Base-by-base conservation (phyloP, 2,113 vertebrate species). In the Rana temporaria region DNA sequence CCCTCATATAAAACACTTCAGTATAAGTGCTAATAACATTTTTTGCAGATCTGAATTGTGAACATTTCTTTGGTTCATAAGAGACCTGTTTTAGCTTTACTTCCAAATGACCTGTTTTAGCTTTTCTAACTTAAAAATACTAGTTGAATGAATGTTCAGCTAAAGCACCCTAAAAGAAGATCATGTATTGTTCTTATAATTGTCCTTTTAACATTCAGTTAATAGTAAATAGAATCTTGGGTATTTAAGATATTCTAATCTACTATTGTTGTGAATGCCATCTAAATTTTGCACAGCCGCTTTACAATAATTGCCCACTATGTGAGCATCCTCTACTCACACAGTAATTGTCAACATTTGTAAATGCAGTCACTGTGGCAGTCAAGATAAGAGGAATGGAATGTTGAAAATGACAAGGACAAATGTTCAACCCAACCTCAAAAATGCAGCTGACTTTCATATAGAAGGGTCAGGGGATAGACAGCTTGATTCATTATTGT, bases 331-430 rank as follows among this genome's bases (percentile, higher is more conserved):
- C 53, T 52, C 52, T 57, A 17, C 63, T 56, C 6, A 22, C 65
- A 57, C 34, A 69, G 32, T 67, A 42, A 32, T 63, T 81, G 79
- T 63, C 26, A 24, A 17, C 19, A 59, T 74, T 74, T 82, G 80
- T 82, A 56, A 75, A 66, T 42, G 70, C 24, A 75, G 59, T 74
- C 60, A 60, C 52, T 30, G 34, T 59, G 53, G 71, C 56, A 34
- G 59, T 75, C 76, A 18, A 76, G 71, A 75, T 83, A 83, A 76
- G 63, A 57, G 53, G 52, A 48, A 74, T 74, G 18, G 9, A 59
- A 76, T 83, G 59, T 55, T 68, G 62, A 30, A 83, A 83, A 76
- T 76, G 68, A 83, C 81, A 83, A 83, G 71, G 81, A 75, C 72
- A 76, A 42, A 75, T 83, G 62, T 83, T 48, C 17, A 52, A n/a